Evolutionary conservation across 2,888 invertebrate species (phyloP), one percentile per base, ranked within the genome.

Genomic region (Temnothorax unifasciatus): DNA sequence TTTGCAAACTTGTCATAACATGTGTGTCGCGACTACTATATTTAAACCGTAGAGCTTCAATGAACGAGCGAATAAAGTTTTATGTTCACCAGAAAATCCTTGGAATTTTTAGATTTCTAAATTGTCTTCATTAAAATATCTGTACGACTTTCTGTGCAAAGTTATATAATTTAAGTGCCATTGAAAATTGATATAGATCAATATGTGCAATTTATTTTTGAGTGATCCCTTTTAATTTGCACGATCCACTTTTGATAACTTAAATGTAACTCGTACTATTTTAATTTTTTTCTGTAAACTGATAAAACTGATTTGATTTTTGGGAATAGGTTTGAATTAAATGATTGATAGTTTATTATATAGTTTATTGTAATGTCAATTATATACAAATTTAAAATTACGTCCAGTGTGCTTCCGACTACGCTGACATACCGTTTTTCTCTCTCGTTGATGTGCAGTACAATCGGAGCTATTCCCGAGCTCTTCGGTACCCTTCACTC

Each of bases 311-410:
- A 29, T 47, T 29, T 5, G 50, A 3, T 18, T 34, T 54, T 34
- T 13, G 34, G 59, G 47, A 73, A 73, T 15, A 54, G 57, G 15
- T 57, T 57, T 25, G 34, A 2, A 47, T 59, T 47, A 21, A 81
- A 18, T 9, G 6, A 59, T 47, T 38, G 47, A 86, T 92, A 91
- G 92, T 93, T 91, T 91, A 91, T 93, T 93, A 92, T 91, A 91
- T 93, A 93, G 90, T 94, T 94, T 93, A 93, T 94, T 93, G 90
- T 92, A 92, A 93, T 93, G 93, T 93, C 92, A 93, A 93, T 94
- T 93, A 94, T 94, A 92, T 94, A 94, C 94, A 94, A 93, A 93
- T 93, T 93, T 92, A 92, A 92, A 93, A 93, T 93, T 92, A 92
- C 88, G 89, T 90, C 89, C 91, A 92, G 88, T 92, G 90, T 92